phyloP scores from a whole-genome alignment of 2,113 vertebrate genomes.

The Crotalus helleri region DNA sequence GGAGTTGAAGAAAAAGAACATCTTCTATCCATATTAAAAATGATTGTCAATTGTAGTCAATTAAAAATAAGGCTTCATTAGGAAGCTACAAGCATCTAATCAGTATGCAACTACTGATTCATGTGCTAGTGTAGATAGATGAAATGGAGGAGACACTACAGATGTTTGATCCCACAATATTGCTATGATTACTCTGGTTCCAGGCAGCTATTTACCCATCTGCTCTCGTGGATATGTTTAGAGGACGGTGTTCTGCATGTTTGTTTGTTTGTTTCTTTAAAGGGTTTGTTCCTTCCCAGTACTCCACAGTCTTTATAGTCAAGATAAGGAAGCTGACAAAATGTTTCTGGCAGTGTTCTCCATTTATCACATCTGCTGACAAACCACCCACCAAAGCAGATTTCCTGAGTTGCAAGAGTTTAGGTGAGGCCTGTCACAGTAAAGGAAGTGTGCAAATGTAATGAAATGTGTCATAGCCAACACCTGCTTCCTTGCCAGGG shows the following conservation, averaged over 20 bases:
- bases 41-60: background rate
- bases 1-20: background rate
- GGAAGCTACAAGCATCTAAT: conserved; percentile 1
- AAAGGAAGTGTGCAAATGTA: conserved; percentile 9
- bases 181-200: background rate
- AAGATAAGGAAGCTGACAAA: conserved; percentile 6
- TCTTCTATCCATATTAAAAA: background rate
- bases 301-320: background rate
- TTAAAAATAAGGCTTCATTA: background rate
- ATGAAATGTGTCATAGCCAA: conserved; percentile 30
- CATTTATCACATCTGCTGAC: conserved; percentile 13
- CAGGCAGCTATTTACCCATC: accelerated
- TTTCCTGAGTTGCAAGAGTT: conserved; percentile 25
- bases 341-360: background rate
- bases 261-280: background rate
- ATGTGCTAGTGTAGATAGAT: background rate
- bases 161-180: background rate
- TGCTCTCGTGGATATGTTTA: background rate
- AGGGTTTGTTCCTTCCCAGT: background rate
- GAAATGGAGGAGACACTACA: background rate
- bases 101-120: background rate
- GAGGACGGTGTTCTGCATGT: background rate
- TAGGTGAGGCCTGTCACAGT: background rate
- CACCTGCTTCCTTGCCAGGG: conserved; percentile 38
- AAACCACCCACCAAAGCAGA: background rate